Evolutionary conservation across 2,113 vertebrate species (phyloP).

Genomic region (Chelonoidis abingdonii): DNA sequence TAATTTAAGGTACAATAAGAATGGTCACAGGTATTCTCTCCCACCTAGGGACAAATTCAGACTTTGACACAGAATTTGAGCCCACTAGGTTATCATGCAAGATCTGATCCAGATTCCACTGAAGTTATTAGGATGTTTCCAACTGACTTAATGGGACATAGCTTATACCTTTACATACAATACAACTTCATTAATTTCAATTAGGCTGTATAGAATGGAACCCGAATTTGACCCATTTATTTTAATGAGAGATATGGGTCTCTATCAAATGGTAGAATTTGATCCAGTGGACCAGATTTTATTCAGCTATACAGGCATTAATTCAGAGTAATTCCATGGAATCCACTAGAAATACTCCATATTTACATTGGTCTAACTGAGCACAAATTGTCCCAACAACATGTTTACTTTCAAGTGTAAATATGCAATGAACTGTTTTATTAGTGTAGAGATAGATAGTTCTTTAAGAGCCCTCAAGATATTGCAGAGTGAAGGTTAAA

Average conservation of each 20-base stretch:
- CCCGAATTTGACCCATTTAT: not conserved
- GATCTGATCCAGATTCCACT: too few species aligned
- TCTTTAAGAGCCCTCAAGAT: not conserved
- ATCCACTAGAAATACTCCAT: not conserved
- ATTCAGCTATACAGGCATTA: not conserved
- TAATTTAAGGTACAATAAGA: too few species aligned
- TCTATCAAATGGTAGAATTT: not conserved
- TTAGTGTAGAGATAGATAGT: not conserved
- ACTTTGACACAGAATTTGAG: too few species aligned
- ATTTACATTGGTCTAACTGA: not conserved
- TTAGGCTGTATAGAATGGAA: not conserved
- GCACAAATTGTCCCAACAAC: not conserved
- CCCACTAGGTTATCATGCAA: too few species aligned
- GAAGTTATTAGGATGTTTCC: too few species aligned
- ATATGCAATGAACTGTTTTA: not conserved
- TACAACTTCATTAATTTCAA: not conserved
- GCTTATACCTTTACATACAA: not conserved
- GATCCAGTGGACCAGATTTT: not conserved
- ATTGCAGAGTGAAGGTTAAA: not conserved
- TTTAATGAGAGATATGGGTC: not conserved
- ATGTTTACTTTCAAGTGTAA: not conserved
- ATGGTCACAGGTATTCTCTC: too few species aligned
- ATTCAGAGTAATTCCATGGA: not conserved
- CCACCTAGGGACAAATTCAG: too few species aligned
- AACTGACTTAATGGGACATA: too few species aligned